Evolutionary conservation across 2,888 invertebrate species (phyloP), one percentile per base, ranked within the genome.

Genomic region (Scrobipalpa costella): DNA sequence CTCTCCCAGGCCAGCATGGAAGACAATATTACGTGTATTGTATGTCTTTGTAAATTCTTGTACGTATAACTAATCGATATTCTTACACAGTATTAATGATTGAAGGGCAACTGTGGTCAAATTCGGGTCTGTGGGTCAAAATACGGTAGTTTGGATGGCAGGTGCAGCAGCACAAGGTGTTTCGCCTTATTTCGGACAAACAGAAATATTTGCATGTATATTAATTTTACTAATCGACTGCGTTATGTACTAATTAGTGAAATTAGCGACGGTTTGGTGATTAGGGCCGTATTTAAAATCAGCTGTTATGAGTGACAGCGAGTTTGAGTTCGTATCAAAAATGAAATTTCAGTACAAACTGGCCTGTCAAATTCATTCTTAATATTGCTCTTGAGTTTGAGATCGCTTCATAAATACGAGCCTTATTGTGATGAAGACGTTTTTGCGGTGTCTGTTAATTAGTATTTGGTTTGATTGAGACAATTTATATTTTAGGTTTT

Each of bases 101-200:
- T 11, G 15, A 44, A 33, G 13, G 36, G 19, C 5, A n/a, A 15
- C 19, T 17, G 13, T 61, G 34, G 49, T 61, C 59, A 65, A 44
- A 58, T 61, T 64, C 47, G 57, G 66, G 66, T 67, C 66, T 68
- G 49, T 66, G 63, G 69, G 69, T 69, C 70, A 63, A 58, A 17
- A 47, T 68, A 67, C 70, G 66, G 69, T 70, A 64, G 33, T 66
- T 62, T 66, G 65, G 59, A 57, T 34, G 57, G 57, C 64, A 66
- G 66, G 60, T 66, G 64, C 33, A 9, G 64, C 33, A 9, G 13
- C 55, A 19, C 52, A 63, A 60, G 55, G 63, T 62, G 57, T 8
- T 15, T 6, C 49, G 5, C 15, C 7, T 2, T 58, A n/a, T 55
- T 57, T 57, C 13, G 44, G 44, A 27, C 59, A 44, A 44, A 57